Base-by-base conservation (phyloP, 2,113 vertebrate genomes). In the human region DNA sequence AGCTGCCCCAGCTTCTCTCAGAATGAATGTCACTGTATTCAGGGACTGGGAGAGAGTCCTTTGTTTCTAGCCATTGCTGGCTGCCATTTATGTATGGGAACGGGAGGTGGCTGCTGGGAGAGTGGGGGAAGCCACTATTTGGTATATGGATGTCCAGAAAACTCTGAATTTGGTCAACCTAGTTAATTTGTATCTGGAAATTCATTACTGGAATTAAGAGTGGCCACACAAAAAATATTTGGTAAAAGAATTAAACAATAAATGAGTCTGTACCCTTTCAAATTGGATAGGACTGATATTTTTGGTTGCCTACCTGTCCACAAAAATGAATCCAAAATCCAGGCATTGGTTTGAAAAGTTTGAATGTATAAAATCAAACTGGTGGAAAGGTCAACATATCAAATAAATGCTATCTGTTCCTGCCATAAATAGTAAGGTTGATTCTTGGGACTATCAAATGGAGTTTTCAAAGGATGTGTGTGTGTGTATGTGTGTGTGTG, bases 21-120 rank as follows among this genome's bases (percentile, higher is more conserved):
- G 98, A 98, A 98, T 99, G 98, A 99, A 98, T 99, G 98, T 99
- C 98, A 98, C 98, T 98, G 97, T 98, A 98, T 99, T 98, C 98
- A 98, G 98, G 66, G 97, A 94, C 96, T 97, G 98, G 98, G 98
- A 98, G 98, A 98, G 97, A 89, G 97, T 30, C 98, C 98, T 99
- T 99, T 99, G 98, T 99, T 98, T 98, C 98, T 98, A 97, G 97
- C 98, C 97, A 90, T 97, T 98, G 97, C 98, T 98, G 85, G 78
- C 94, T 98, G 98, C 98, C 98, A 98, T 98, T 98, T 98, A 98
- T 98, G 98, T 98, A 99, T 99, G 99, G 98, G 98, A 98, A 99
- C 98, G 96, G 98, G 98, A 98, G 97, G 97, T 96, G 96, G 98
- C 97, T 98, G 97, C 96, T 97, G 73, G 73, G 95, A 96, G 97